Conservation (phyloP, 2,888 invertebrate genomes). For the Matsumyia berberina region DNA sequence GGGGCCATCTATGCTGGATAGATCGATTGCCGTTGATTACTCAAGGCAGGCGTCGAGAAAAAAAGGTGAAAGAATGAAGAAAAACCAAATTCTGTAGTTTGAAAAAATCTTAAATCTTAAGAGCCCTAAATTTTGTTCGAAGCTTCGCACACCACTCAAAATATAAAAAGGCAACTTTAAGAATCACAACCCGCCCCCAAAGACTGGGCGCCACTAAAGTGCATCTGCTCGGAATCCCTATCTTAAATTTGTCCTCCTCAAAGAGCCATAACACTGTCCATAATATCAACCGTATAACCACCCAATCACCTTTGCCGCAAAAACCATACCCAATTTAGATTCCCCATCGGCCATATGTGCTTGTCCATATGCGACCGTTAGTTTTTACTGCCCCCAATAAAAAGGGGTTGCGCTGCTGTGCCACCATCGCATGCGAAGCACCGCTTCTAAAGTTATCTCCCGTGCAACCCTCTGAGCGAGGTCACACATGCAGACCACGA, state of each 20-base stretch:
- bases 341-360: constrained; percentile 55
- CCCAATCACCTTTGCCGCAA: constrained; percentile 64
- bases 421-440: not conserved
- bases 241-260: constrained; percentile 19
- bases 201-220: not conserved
- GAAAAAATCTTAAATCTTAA: no score
- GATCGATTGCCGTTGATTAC: constrained; percentile 2
- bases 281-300: constrained; percentile 45
- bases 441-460: constrained; percentile 42
- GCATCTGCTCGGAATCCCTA: not conserved
- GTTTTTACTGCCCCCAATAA: constrained; percentile 72
- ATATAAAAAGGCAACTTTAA: no score
- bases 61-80: not conserved
- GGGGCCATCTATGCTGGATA: not conserved
- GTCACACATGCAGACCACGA: constrained; percentile 40
- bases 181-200: not conserved
- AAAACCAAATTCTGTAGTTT: no score
- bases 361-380: constrained; percentile 59
- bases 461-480: not conserved
- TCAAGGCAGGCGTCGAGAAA: not conserved
- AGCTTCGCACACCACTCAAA: not conserved
- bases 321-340: constrained; percentile 64
- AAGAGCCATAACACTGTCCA: constrained; percentile 54
- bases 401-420: constrained; percentile 46
- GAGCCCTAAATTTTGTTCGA: not conserved